A percentile compares a stretch with the other conserved stretches of the same genome.
These are phyloP conservation scores for Drepanosiphum platanoidis DNA, from an alignment of 2,888 invertebrate species.

Conservation along the genomic window DNA sequence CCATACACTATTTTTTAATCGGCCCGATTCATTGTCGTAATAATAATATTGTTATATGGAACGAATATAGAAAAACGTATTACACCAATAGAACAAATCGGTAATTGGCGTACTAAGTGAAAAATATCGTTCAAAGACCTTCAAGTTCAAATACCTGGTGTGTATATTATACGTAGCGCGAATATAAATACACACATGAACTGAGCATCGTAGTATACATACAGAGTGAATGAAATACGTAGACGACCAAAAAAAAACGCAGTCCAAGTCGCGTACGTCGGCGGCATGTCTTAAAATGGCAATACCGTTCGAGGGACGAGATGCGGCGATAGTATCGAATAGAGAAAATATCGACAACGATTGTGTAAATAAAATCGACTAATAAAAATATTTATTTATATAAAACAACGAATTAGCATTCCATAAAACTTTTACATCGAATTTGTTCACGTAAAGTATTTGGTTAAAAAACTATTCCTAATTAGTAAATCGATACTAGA, in stretches of 20 bases:
- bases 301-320: conserved; percentile 42
- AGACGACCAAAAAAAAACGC: conserved; percentile 41
- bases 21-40: background rate
- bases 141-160: conserved; percentile 54
- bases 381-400: background rate
- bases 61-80: conserved; percentile 41
- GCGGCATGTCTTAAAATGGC: conserved; percentile 61
- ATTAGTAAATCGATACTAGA: background rate
- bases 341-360: conserved; percentile 39
- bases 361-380: conserved; percentile 17
- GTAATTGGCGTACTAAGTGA: conserved; percentile 52
- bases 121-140: conserved; percentile 60
- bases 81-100: conserved; percentile 52
- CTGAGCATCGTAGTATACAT: background rate
- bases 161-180: conserved; percentile 8
- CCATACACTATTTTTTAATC: conserved; percentile 29
- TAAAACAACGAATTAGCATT: background rate
- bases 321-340: conserved; percentile 42
- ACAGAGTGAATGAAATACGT: conserved; percentile 32
- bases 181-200: conserved; percentile 21
- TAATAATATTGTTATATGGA: conserved; percentile 35
- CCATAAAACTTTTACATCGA: background rate
- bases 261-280: conserved; percentile 15
- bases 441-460: background rate
- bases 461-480: background rate